Base-by-base conservation (phyloP, 1,140 invertebrate species). In the Psilanteris sp. region DNA sequence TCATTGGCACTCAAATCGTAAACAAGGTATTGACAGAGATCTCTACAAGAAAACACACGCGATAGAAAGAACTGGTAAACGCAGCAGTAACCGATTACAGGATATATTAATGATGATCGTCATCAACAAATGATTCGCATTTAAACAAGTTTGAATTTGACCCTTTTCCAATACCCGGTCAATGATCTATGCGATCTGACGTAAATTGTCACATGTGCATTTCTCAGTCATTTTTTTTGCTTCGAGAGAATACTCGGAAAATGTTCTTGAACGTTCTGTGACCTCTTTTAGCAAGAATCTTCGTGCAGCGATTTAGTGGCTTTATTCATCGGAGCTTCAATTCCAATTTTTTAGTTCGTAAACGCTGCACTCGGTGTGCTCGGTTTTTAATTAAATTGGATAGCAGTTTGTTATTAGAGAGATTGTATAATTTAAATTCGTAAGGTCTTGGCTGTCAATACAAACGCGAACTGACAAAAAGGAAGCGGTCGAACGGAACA, bases 211-310 rank as follows among this genome's bases (percentile, higher is more conserved):
- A 55, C 27, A 43, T 43, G 9, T 71, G 48, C 37, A 62, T 4
- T 52, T 61, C 4, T 3, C 14, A 27, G 61, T 22, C 11, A 16
- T 34, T 32, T 61, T 71, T 50, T 48, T 54, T 61, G 67, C 34
- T 54, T 52, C 55, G 46, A 41, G 37, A 44, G 67, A 54, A 52
- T 71, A 54, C 54, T 71, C 18, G 50, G 55, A 64, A 68, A 70
- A 76, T 44, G 64, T 76, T 68, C 72, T 36, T 16, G 62, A 68
- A 75, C 55, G 32, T 74, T 75, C 62, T 34, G 34, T 70, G 72
- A 68, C 72, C 62, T 68, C 62, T 54, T 73, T 74, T 61, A 36
- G 22, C 8, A 6, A 18, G 34, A 52, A 37, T 41, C 32, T 48
- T 67, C 39, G 6, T 20, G n/a, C 13, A 7, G 0, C 10, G 11